Percentiles rank a stretch among this genome's conserved stretches.
These are phyloP conservation scores for Aurelia sp. DNA, from an alignment of 30 jellyfish, hydroid and myxozoan genomes.

Conservation along the genomic window DNA sequence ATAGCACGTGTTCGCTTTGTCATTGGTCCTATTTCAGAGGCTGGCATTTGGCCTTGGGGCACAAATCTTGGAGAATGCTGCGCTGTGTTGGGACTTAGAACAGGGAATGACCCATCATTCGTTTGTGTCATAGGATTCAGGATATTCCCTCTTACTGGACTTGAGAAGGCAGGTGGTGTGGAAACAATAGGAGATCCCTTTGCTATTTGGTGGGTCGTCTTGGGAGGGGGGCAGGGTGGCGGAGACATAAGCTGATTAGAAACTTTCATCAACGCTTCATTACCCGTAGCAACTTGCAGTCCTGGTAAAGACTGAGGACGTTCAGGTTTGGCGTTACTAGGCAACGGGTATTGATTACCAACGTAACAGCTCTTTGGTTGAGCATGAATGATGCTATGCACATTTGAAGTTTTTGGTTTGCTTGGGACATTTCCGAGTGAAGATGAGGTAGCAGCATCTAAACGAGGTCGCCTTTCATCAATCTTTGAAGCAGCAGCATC, in stretches of 20 bases:
- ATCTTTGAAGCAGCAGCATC: too few species aligned
- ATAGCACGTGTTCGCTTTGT: constrained; percentile 15
- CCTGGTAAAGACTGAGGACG: constrained; percentile 50
- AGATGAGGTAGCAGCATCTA: too few species aligned
- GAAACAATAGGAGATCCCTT: constrained; percentile 12
- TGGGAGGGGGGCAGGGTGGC: constrained; percentile 62
- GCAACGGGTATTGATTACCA: too few species aligned
- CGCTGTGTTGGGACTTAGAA: background rate
- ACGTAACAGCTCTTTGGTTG: too few species aligned
- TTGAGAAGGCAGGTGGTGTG: constrained; percentile 14
- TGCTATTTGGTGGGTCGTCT: constrained; percentile 39
- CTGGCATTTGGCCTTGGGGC: constrained; percentile 6
- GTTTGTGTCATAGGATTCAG: constrained; percentile 8
- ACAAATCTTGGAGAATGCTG: constrained; percentile 2
- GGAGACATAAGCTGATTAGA: constrained; percentile 61
- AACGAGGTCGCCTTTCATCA: too few species aligned
- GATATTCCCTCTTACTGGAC: background rate
- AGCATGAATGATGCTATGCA: too few species aligned
- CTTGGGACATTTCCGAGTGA: too few species aligned
- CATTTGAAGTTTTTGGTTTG: too few species aligned
- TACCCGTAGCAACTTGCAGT: constrained; percentile 32
- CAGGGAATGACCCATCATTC: constrained; percentile 16
- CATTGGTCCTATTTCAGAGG: background rate
- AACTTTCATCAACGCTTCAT: background rate
- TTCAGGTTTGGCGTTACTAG: constrained; percentile 1